Base-by-base conservation (phyloP, 2,888 invertebrate species). In the Drosophila meridionalis region DNA sequence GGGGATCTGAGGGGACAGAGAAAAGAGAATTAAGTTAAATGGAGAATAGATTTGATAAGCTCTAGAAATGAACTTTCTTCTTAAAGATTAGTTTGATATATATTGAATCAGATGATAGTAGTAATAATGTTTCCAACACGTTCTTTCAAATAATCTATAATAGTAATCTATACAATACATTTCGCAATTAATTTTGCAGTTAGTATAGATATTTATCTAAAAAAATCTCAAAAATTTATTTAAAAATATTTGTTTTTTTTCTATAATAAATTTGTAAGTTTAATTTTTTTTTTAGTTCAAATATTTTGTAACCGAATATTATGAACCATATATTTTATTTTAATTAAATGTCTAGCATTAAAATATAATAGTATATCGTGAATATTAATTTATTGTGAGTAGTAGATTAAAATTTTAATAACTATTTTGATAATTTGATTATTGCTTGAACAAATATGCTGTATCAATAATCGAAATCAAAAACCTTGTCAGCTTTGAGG, bases 1-100 rank as follows among this genome's bases (percentile, higher is more conserved):
- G 97, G 97, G 67, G 97, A 96, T 93, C 96, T 96, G 91, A 0
- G 4, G 6, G 6, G 11, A 5, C 5, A 28, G 7, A 14, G 12
- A 12, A 3, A 52, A 32, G 38, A 26, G 26, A n/a, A 12, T 34
- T 14, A 6, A 52, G 1, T 30, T 20, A 9, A 32, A 32, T n/a
- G 2, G 36, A 52, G 20, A 34, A 34, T 20, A 20, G 5, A 9
- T 12, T n/a, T n/a, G n/a, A n/a, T n/a, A n/a, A n/a, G 52, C 2
- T 11, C 36, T n/a, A 34, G 9, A n/a, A 11, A 14, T 30, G 5
- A 26, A 11, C 4, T 8, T 42, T 42, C 40, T 42, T n/a, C 40
- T 42, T n/a, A n/a, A n/a, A n/a, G 42, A 7, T 42, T 42, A 42
- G n/a, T 43, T 42, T 7, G 42, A 6, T 40, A 40, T 5, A 40